Evolutionary conservation across 2,113 vertebrate species (phyloP), one percentile per base, ranked within the genome.

Genomic region (Fulica atra): DNA sequence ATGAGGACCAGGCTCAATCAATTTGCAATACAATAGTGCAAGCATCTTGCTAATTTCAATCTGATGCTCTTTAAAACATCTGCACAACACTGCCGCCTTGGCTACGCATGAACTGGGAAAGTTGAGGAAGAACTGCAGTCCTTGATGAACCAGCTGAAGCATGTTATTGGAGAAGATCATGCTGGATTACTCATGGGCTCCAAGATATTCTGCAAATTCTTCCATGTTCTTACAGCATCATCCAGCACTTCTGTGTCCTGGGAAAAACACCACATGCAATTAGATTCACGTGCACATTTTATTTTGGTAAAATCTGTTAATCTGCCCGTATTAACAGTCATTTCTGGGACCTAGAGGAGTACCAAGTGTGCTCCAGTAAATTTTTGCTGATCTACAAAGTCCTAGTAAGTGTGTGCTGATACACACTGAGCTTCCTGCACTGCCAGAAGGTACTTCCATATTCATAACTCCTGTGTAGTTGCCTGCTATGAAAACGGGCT

Each of bases 21-120:
- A 94, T 94, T 89, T 88, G 24, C 78, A 72, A 11, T n/a, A 89
- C 84, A 95, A 87, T 87, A 33, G 61, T 19, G 70, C 77, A 92
- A 85, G 38, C 40, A 91, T 91, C 56, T 90, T 65, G n/a, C 50
- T 89, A 59, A 85, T 96, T 95, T 87, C 79, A 81, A 69, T 85
- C 44, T 33, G 81, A 89, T 65, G 44, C 23, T 85, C 44, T 48
- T 76, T 57, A 42, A 89, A 87, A 65, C 53, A 50, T 92, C 81
- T 85, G 57, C 66, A 91, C 86, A 73, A 76, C 96, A 82, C 86
- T 81, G 65, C 42, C 77, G 60, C 65, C 35, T 81, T 1, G 2
- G 64, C 40, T 53, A 14, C 2, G 24, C 50, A n/a, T 61, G 70
- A 61, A 23, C 73, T 88, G 48, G 56, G 71, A 31, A 78, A 78